Evolutionary conservation across 1,140 invertebrate genomes (phyloP).

Genomic region (Colletes latitarsis): DNA sequence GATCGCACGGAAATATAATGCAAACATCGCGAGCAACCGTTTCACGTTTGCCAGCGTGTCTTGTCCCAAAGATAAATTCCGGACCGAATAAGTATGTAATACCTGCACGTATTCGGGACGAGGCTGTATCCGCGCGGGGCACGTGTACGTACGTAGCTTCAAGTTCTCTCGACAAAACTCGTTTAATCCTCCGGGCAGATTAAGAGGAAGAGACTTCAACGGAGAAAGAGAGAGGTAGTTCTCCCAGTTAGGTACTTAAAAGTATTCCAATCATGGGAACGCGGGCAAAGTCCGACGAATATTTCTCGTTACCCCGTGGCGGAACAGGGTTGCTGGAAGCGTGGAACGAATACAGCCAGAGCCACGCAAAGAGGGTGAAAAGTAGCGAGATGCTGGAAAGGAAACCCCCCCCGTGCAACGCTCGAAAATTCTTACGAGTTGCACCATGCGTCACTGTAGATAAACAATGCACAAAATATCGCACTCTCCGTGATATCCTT

Average conservation of each 20-base stretch:
- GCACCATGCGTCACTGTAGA: conserved; percentile 5
- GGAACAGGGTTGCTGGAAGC: conserved; percentile 33
- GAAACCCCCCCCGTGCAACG: too few relatives aligned
- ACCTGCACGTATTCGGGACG: conserved; percentile 15
- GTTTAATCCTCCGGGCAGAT: conserved; percentile 72
- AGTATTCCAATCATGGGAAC: conserved; percentile 73
- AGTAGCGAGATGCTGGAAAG: conserved; percentile 9
- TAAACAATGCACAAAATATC: conserved; percentile 33
- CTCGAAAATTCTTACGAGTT: too few relatives aligned
- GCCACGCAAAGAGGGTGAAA: conserved; percentile 17
- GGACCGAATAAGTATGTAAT: conserved; percentile 13
- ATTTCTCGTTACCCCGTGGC: conserved; percentile 53
- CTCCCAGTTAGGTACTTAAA: conserved; percentile 66
- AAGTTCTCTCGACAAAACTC: conserved; percentile 72
- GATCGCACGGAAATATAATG: neutral
- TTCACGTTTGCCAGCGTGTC: neutral
- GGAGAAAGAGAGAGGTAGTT: conserved; percentile 8
- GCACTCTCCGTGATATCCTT: conserved; percentile 58
- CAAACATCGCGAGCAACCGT: neutral
- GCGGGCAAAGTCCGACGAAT: conserved; percentile 61
- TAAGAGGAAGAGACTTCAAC: conserved; percentile 69
- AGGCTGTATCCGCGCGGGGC: neutral
- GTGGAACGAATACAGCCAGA: neutral
- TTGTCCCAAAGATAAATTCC: conserved; percentile 2
- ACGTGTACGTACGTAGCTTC: conserved; percentile 30